Percentiles rank a stretch among this genome's conserved stretches.
phyloP scores from a whole-genome alignment of 2,797 vertebrate genomes.

The Tolypeutes matacus region DNA sequence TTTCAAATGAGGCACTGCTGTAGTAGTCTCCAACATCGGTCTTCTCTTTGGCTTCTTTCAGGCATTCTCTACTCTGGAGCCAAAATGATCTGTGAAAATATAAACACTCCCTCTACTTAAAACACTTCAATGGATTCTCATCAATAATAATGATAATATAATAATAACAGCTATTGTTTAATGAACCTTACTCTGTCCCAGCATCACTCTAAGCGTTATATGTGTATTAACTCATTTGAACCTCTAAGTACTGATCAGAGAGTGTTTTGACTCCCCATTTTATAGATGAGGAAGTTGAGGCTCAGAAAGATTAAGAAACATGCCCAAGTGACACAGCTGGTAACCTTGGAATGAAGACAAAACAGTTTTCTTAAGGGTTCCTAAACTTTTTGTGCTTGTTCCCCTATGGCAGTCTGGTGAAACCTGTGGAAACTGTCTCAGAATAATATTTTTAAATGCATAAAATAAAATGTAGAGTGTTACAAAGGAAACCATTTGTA shows the following conservation, averaged over 20 bases:
- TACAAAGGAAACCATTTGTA: neutral
- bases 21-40: neutral
- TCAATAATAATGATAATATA: too few species aligned
- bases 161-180: neutral
- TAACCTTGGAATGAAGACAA: conserved; percentile 12
- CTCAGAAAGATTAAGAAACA: neutral
- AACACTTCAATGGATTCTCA: neutral
- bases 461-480: neutral
- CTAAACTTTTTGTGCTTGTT: neutral
- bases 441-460: conserved; percentile 9
- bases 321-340: neutral
- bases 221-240: neutral
- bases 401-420: neutral
- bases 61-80: neutral
- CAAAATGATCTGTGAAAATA: too few species aligned
- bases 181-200: neutral
- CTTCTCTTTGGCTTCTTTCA: too few species aligned
- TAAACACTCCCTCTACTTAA: neutral
- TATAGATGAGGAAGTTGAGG: neutral
- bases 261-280: neutral
- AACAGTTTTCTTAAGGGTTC: neutral
- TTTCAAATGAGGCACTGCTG: neutral
- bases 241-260: neutral
- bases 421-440: neutral
- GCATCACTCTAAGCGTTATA: neutral